phyloP scores from a whole-genome alignment of 2,113 vertebrate species.

The Mirza zaza region DNA sequence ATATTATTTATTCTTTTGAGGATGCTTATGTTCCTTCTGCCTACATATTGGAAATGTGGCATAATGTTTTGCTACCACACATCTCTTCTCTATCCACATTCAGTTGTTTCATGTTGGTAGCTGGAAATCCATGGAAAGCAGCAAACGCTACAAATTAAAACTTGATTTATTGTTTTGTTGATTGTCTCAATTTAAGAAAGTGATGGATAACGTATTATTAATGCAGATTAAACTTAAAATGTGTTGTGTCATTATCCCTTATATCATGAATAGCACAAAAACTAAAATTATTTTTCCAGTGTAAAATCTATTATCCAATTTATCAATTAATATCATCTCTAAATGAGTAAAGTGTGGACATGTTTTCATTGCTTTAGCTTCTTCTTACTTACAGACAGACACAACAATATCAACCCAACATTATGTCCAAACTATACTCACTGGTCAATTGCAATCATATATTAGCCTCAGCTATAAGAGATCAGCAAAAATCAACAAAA shows the following conservation, averaged over 20 bases:
- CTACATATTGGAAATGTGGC: background rate
- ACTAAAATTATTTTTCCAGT: background rate
- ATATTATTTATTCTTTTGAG: background rate
- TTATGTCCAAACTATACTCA: background rate
- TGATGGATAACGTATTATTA: background rate
- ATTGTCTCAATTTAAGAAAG: background rate
- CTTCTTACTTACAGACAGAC: background rate
- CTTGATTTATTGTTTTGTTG: background rate
- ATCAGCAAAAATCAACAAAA: background rate
- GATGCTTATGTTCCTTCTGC: background rate
- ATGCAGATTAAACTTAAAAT: background rate
- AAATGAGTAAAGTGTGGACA: background rate
- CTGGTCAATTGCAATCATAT: background rate
- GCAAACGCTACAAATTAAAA: background rate
- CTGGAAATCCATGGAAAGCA: background rate
- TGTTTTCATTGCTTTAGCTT: background rate
- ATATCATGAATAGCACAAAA: background rate
- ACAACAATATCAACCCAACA: background rate
- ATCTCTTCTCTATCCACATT: background rate
- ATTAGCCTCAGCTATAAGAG: background rate
- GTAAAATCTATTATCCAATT: background rate
- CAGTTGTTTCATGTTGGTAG: background rate
- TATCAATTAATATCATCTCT: background rate
- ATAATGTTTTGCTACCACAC: fast-evolving
- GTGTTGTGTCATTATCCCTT: background rate